Evolutionary conservation across 2,888 invertebrate genomes (phyloP).

Genomic region (Aspidiotus rigidus): DNA sequence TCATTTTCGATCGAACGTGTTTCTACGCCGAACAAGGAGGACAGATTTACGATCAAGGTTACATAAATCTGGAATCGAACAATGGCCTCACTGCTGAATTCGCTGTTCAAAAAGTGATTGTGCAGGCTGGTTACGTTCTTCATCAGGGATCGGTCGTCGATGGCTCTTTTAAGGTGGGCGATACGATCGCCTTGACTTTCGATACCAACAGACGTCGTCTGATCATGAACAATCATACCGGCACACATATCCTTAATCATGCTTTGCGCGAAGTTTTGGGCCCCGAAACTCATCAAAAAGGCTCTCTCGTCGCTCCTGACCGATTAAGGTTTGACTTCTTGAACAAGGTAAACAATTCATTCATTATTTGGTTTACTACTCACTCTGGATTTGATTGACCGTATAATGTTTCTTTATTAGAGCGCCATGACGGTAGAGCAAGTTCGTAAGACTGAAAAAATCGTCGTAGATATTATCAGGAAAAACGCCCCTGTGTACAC

Average conservation of each 20-base stretch:
- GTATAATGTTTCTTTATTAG: constrained; percentile 40
- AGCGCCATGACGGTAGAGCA: constrained; percentile 79
- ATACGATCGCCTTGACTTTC: constrained; percentile 68
- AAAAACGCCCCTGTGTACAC: constrained; percentile 75
- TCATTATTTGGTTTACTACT: neutral
- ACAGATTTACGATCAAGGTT: constrained; percentile 94
- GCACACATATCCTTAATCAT: constrained; percentile 93
- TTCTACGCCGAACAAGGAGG: constrained; percentile 99
- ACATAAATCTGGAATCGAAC: constrained; percentile 46
- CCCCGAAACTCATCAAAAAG: constrained; percentile 86
- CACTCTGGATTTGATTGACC: neutral
- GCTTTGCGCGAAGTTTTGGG: constrained; percentile 82
- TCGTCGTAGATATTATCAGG: constrained; percentile 65
- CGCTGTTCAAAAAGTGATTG: constrained; percentile 74
- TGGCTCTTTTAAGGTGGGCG: constrained; percentile 67
- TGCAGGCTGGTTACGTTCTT: constrained; percentile 89
- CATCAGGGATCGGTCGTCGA: constrained; percentile 87
- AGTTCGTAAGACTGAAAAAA: constrained; percentile 74
- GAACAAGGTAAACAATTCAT: constrained; percentile 54
- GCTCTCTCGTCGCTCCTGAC: constrained; percentile 95
- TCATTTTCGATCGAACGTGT: constrained; percentile 80
- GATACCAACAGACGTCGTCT: constrained; percentile 75
- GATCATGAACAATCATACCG: constrained; percentile 98
- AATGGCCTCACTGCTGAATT: constrained; percentile 56
- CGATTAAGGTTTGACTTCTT: constrained; percentile 95